Base-by-base conservation (phyloP, 1,140 invertebrate species). In the Calliopsis andreniformis region DNA sequence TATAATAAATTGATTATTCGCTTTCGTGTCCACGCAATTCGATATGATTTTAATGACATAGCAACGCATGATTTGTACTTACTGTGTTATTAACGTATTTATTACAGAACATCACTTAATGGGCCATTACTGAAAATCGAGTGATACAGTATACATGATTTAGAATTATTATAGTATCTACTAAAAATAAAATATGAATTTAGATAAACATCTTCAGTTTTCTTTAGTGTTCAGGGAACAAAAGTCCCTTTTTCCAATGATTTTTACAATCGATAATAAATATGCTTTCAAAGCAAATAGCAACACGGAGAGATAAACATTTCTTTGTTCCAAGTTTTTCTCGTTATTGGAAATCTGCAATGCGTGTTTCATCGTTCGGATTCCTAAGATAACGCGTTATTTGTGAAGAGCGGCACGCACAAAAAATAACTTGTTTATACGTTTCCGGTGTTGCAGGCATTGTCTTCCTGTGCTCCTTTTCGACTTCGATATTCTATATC, bases 1-100 rank as follows among this genome's bases (percentile, higher is more conserved):
- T 32, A 66, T 14, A 25, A 32, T 43, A 56, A 23, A 66, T 43
- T 28, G 49, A 64, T 32, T 32, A 25, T 62, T 35, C 39, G 12
- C 7, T 5, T 39, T 43, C 10, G 2, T 23, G 51, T 16, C 25
- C 3, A 10, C 32, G 14, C 39, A 32, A 69, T 45, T 20, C 23
- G 0, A 0, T 16, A 45, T 12, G 43, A 58, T 55, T 20, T 4
- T 20, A 0, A 45, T 16, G 16, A 6, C 2, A 49, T 35, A 39
- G 30, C 23, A 32, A 53, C 18, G 18, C 16, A n/a, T 14, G 8
- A 1, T 25, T 49, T 49, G 47, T 49, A 4, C 4, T 6, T 49
- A 49, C 47, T 20, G n/a, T n/a, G n/a, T 2, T 1, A 3, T 49
- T 23, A 49, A 23, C 14, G 18, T 5, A 47, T 47, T 47, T 18